A percentile compares a stretch with the other conserved stretches of the same genome.
phyloP scores from a whole-genome alignment of 2,113 vertebrate species.

The Crotalus viridis region DNA sequence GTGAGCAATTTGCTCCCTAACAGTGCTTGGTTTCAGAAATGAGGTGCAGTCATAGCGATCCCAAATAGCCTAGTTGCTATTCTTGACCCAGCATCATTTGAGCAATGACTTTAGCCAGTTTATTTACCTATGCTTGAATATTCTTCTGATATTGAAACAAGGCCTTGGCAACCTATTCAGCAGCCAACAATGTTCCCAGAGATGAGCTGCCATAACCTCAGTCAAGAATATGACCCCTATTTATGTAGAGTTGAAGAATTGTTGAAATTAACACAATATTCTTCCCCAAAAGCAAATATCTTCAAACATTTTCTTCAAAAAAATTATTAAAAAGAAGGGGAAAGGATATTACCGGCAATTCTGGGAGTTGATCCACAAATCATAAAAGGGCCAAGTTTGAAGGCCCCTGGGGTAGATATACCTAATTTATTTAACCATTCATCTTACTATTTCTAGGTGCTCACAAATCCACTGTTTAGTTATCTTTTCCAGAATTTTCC shows the following conservation, averaged over 20 bases:
- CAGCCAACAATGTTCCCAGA: neutral
- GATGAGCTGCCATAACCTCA: neutral
- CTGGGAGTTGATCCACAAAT: too few species aligned
- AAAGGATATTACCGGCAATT: too few species aligned
- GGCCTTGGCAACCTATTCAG: neutral
- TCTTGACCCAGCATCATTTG: neutral
- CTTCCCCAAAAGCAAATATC: too few species aligned
- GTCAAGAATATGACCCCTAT: neutral
- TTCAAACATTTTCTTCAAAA: too few species aligned
- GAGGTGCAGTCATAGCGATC: neutral
- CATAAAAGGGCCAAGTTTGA: too few species aligned
- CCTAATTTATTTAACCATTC: too few species aligned
- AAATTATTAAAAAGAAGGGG: too few species aligned
- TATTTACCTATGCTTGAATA: neutral
- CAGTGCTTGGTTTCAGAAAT: neutral
- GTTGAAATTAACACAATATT: neutral
- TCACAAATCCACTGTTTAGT: too few species aligned
- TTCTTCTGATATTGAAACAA: neutral
- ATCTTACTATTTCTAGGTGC: too few species aligned
- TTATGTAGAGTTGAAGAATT: neutral
- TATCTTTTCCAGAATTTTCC: too few species aligned
- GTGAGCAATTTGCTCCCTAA: neutral
- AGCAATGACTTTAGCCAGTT: neutral
- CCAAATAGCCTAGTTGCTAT: neutral
- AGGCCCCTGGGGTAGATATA: too few species aligned